Conservation (phyloP, 2,797 vertebrate genomes). For the Syndactyla subalaris region DNA sequence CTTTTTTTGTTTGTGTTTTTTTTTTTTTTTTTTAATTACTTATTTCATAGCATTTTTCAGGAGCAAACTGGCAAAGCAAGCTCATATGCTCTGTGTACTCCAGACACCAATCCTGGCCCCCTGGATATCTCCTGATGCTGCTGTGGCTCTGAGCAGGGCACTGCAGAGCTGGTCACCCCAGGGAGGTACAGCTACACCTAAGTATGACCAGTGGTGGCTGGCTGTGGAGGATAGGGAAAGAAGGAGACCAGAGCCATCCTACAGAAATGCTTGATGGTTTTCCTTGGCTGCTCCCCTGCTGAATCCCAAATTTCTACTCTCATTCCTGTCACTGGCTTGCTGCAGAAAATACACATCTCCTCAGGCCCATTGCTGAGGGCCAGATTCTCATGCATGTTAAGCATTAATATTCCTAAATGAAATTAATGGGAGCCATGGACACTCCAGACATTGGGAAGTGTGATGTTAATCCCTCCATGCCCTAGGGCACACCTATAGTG, state of each 20-base stretch:
- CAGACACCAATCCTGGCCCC: not conserved
- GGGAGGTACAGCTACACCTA: not conserved
- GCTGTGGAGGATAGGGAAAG: not conserved
- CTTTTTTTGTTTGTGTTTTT: no score
- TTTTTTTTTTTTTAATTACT: not conserved
- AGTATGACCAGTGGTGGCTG: not conserved
- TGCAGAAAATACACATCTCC: not conserved
- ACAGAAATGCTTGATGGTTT: not conserved
- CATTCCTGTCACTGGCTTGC: not conserved
- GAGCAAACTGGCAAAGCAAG: not conserved
- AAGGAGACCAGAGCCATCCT: not conserved
- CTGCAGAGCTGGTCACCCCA: not conserved
- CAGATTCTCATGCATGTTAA: not conserved
- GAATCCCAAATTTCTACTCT: not conserved
- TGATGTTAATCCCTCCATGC: not conserved
- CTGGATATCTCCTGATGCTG: not conserved
- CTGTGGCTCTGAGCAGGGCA: not conserved
- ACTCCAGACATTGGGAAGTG: not conserved
- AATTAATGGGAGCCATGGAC: not conserved
- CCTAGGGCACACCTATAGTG: not conserved
- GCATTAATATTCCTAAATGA: not conserved
- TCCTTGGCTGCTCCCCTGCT: not conserved
- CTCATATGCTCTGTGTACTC: fast-evolving
- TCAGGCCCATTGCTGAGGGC: not conserved
- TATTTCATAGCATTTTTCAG: not conserved